phyloP scores from a whole-genome alignment of 1,140 invertebrate genomes.

The Colletes latitarsis region DNA sequence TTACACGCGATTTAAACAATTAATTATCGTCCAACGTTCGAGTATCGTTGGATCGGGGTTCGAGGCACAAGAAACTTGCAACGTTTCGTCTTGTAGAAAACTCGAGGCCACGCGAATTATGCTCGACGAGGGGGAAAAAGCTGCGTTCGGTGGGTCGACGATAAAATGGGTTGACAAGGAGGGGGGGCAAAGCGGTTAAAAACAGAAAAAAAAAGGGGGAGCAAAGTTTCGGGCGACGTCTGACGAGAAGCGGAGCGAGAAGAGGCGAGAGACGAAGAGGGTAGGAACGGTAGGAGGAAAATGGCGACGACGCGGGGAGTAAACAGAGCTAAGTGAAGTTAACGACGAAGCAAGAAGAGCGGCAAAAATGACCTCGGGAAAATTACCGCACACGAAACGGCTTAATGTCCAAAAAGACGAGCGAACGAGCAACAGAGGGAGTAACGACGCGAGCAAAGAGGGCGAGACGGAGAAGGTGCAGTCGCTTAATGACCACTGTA shows the following conservation, averaged over 20 bases:
- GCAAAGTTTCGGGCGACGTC: constrained; percentile 26
- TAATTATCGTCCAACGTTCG: no score
- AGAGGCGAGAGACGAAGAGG: neutral
- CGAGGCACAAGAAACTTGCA: no score
- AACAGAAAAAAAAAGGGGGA: constrained; percentile 3
- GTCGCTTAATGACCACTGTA: constrained; percentile 68
- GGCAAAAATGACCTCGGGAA: constrained; percentile 66
- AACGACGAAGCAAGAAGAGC: constrained; percentile 67
- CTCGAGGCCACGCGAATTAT: neutral
- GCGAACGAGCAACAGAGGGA: constrained; percentile 9
- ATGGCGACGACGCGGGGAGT: constrained; percentile 46
- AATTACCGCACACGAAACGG: constrained; percentile 69
- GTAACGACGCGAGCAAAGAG: neutral
- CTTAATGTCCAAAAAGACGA: constrained; percentile 68
- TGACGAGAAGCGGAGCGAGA: constrained; percentile 36
- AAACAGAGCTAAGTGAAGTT: constrained; percentile 70
- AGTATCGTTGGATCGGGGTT: no score
- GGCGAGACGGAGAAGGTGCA: constrained; percentile 19
- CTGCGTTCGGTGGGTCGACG: neutral
- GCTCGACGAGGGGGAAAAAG: neutral
- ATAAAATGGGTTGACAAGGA: constrained; percentile 12
- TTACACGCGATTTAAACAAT: no score
- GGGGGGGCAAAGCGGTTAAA: constrained; percentile 4
- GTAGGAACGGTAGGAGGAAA: constrained; percentile 20
- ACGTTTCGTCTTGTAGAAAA: no score